These are phyloP conservation scores for Zosterops japonicus DNA, from an alignment of 2,113 vertebrate genomes.

Conservation along the genomic window DNA sequence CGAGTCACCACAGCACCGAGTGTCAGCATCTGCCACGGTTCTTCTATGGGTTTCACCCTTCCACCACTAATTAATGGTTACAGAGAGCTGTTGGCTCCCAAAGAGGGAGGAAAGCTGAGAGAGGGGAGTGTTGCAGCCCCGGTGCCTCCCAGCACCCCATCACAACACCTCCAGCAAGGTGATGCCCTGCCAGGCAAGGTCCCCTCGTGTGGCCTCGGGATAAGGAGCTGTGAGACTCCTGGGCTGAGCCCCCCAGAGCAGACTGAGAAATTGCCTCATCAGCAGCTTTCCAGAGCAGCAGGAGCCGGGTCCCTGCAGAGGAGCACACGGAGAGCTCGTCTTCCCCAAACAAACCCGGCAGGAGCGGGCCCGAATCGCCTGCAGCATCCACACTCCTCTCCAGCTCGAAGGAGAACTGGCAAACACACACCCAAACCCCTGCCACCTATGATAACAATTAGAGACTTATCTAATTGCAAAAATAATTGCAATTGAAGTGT, in stretches of 20 bases:
- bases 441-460: slow-evolving; percentile 73
- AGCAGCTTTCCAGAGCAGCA: background rate
- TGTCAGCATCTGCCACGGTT: rapidly evolving
- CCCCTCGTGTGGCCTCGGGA: rapidly evolving
- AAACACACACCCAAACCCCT: slow-evolving; percentile 15
- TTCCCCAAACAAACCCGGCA: background rate
- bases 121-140: background rate
- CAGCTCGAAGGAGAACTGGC: background rate
- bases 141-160: background rate
- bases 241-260: background rate
- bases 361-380: background rate
- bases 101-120: too few species aligned
- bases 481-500: slow-evolving; percentile 77
- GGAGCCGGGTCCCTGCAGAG: background rate
- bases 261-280: background rate
- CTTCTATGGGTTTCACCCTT: background rate
- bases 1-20: rapidly evolving
- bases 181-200: background rate
- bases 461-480: slow-evolving; percentile 76
- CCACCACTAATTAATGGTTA: rapidly evolving
- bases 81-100: background rate
- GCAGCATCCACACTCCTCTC: background rate
- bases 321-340: rapidly evolving
- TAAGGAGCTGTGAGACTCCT: background rate
- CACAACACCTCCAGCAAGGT: background rate